Conservation (phyloP, 2,888 invertebrate genomes). For the Chironomus riparius region DNA sequence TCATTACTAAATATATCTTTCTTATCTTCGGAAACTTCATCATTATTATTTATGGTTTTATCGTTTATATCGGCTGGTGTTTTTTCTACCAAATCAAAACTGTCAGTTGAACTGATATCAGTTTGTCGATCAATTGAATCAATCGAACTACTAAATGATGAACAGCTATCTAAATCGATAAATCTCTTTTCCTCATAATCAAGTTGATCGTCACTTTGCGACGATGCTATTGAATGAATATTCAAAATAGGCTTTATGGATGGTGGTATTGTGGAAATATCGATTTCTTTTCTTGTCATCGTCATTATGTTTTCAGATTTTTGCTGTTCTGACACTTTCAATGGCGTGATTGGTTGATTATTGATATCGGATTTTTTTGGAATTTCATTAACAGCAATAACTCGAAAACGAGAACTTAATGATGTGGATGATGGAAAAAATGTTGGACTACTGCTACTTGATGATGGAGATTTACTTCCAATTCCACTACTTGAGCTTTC, state of each 20-base stretch:
- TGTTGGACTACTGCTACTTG: conserved; percentile 28
- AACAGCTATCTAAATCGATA: conserved; percentile 41
- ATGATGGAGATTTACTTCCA: conserved; percentile 34
- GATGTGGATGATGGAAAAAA: background rate
- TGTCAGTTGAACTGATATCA: conserved; percentile 29
- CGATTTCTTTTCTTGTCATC: background rate
- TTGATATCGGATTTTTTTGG: background rate
- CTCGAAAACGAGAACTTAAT: conserved; percentile 29
- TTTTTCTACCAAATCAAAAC: conserved; percentile 36
- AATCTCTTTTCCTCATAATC: conserved; percentile 47
- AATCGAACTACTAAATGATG: conserved; percentile 45
- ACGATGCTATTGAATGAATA: background rate
- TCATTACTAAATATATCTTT: conserved; percentile 29
- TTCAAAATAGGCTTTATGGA: too few species aligned
- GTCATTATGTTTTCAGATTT: too few species aligned
- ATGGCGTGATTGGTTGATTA: background rate
- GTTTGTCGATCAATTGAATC: conserved; percentile 42
- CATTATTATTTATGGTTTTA: background rate
- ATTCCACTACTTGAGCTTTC: conserved; percentile 32
- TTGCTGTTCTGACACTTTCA: background rate
- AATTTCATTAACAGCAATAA: conserved; percentile 29
- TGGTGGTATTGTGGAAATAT: conserved; percentile 1
- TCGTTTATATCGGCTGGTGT: conserved; percentile 30
- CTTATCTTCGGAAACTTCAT: conserved; percentile 14
- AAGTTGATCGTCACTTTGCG: conserved; percentile 44